Base-by-base conservation (phyloP, 2,888 invertebrate species). In the Seira musarum region DNA sequence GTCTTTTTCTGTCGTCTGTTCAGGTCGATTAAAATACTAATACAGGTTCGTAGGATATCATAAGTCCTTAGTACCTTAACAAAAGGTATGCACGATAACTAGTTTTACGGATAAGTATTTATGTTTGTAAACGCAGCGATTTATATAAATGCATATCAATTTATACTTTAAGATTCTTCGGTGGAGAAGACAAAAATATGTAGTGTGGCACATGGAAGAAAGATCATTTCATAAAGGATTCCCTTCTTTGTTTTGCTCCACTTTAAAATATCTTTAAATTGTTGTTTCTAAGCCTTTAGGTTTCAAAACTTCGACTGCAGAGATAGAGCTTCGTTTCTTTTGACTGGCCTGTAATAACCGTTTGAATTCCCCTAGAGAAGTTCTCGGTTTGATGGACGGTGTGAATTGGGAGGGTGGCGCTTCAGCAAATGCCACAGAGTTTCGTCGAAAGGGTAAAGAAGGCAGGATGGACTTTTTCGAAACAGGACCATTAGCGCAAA, bases 261-360 rank as follows among this genome's bases (percentile, higher is more conserved):
- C 30, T 5, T 30, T 30, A n/a, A 13, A 10, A 46, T 46, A 46
- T 46, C 5, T 30, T 81, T 69, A 85, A 77, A 85, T 74, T 49
- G 83, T 82, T 8, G 84, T 85, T 74, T 85, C 84, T 46, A 82
- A 69, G 21, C 84, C 84, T 53, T 80, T 80, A n/a, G 87, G 87
- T 74, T 86, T 87, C 35, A 87, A 79, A 40, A 84, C 77, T 74
- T 87, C 87, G 57, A 87, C 82, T 8, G 87, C 87, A 40, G 85
- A 86, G 66, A 86, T 83, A 6, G 85, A 82, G 30, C 79, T 76
- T 46, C 83, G 72, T 35, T 87, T 86, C 64, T 82, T 80, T 66
- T 85, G 84, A 0, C 83, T 83, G 0, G 85, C 83, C 68, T 84
- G 83, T 0, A 87, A 77, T 1, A 87, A 71, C 57, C 80, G 65